Conservation (phyloP, 2,888 invertebrate genomes). For the Baronia brevicornis region DNA sequence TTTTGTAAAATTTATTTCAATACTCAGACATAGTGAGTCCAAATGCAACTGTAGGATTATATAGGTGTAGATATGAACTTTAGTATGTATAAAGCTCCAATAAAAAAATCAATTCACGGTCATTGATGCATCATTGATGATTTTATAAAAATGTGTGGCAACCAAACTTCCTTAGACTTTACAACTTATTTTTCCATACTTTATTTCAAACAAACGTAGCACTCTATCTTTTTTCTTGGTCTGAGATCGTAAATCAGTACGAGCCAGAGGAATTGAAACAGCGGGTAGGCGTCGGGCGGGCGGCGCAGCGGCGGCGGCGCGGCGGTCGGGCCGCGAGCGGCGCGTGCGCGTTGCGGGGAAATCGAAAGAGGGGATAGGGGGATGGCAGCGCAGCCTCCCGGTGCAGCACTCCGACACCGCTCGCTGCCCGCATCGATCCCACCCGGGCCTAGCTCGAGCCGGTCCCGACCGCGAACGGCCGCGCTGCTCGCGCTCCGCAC, state of each 20-base stretch:
- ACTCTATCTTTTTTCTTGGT: no score
- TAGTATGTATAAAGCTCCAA: no score
- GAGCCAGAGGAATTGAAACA: constrained; percentile 58
- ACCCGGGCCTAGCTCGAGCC: constrained; percentile 50
- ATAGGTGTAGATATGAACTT: no score
- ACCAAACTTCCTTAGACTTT: no score
- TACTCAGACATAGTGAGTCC: no score
- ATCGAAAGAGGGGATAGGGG: constrained; percentile 28
- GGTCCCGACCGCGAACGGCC: constrained; percentile 41
- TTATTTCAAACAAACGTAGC: no score
- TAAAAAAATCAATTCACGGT: no score
- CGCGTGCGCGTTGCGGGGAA: constrained; percentile 25
- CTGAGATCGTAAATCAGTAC: constrained; percentile 61
- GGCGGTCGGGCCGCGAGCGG: constrained; percentile 21
- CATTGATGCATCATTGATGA: no score
- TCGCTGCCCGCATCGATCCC: constrained; percentile 73
- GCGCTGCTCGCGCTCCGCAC: constrained; percentile 45
- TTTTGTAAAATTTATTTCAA: no score
- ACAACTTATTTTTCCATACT: no score
- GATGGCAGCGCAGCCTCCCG: constrained; percentile 39
- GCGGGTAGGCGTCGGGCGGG: constrained; percentile 33
- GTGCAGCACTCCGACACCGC: constrained; percentile 73
- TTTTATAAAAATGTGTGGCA: no score
- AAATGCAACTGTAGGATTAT: no score
- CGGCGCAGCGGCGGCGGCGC: constrained; percentile 27